Evolutionary conservation across 2,888 invertebrate genomes (phyloP).

Genomic region (Tenthredo distinguenda): DNA sequence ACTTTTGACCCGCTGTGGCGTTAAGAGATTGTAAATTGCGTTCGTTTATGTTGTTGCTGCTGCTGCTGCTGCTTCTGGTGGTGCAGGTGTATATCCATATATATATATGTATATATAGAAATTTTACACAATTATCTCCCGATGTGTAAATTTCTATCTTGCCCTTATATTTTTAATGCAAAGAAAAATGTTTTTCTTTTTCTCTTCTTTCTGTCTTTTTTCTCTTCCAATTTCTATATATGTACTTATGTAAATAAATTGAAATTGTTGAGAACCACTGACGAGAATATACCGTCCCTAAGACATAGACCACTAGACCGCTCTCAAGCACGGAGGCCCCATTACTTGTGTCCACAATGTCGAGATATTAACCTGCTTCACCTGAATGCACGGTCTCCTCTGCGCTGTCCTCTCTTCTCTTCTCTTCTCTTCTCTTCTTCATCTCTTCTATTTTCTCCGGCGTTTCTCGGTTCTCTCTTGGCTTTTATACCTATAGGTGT

Average conservation of each 20-base stretch:
- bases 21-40: slow-evolving; percentile 48
- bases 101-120: not conserved
- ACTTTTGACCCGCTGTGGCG: slow-evolving; percentile 41
- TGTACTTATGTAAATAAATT: not conserved
- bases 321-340: slow-evolving; percentile 67
- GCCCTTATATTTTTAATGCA: not conserved
- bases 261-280: slow-evolving; percentile 42
- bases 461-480: not conserved
- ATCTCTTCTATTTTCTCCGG: slow-evolving; percentile 57
- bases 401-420: slow-evolving; percentile 38
- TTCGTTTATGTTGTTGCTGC: slow-evolving; percentile 1
- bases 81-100: not conserved
- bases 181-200: no score
- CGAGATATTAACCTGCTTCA: slow-evolving; percentile 74
- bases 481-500: not conserved
- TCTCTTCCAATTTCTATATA: not conserved
- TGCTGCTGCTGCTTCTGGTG: not conserved
- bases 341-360: slow-evolving; percentile 75
- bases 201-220: no score
- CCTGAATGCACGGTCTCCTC: slow-evolving; percentile 64
- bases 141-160: not conserved
- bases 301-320: slow-evolving; percentile 64
- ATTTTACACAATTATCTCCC: not conserved
- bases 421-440: not conserved
- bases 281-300: slow-evolving; percentile 56